A percentile compares a stretch with the other conserved stretches of the same genome.
Evolutionary conservation across 2,888 invertebrate species (phyloP).

Genomic region (Molorchus minor): DNA sequence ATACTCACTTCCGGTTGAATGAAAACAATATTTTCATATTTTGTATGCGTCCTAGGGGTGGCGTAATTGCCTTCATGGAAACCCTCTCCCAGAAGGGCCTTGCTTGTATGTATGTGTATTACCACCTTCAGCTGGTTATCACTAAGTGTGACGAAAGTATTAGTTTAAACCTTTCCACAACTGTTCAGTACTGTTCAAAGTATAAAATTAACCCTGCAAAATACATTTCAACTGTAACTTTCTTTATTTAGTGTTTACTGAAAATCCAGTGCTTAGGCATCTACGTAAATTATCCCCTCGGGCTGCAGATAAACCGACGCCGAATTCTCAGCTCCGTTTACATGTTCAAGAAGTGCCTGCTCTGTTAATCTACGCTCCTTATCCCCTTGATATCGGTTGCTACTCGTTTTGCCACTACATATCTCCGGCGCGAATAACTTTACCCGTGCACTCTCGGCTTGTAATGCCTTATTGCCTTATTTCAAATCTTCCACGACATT

Average conservation of each 20-base stretch:
- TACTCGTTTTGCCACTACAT: conserved; percentile 11
- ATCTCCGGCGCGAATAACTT: neutral
- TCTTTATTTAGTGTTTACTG: neutral
- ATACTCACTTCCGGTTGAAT: too few species aligned
- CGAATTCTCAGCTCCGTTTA: conserved; percentile 1
- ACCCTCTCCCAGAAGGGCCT: too few species aligned
- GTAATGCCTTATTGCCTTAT: neutral
- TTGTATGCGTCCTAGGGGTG: too few species aligned
- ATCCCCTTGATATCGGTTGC: conserved; percentile 12
- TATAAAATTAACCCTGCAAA: neutral
- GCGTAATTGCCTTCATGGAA: too few species aligned
- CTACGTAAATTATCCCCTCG: neutral
- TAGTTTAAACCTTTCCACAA: neutral
- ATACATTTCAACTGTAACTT: neutral
- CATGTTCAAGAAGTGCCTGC: conserved; percentile 4
- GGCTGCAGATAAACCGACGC: neutral
- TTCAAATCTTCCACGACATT: conserved; percentile 5
- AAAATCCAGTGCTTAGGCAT: neutral
- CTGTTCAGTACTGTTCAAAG: neutral
- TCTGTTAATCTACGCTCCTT: conserved; percentile 10
- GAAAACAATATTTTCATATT: too few species aligned
- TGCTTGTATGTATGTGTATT: too few species aligned
- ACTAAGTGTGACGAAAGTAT: neutral
- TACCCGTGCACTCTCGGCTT: neutral
- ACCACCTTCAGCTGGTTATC: neutral